phyloP scores from a whole-genome alignment of 2,888 invertebrate genomes.

The Drosophila paranaensis region DNA sequence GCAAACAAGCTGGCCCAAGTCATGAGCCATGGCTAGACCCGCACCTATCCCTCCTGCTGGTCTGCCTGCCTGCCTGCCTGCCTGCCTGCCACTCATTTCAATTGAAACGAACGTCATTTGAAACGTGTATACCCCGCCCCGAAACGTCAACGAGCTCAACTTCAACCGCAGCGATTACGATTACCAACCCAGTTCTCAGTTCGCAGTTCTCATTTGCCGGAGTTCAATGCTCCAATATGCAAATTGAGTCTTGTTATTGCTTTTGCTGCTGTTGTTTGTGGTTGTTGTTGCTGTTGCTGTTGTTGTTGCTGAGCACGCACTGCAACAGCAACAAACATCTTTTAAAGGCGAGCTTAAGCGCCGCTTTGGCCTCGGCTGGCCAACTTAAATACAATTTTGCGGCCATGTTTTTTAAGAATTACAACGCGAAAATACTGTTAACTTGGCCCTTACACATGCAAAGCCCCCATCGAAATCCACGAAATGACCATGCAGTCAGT shows the following conservation, averaged over 20 bases:
- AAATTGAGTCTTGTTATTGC: conserved; percentile 64
- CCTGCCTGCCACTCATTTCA: conserved; percentile 42
- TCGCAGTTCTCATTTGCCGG: conserved; percentile 32
- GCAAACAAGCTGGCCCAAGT: conserved; percentile 65
- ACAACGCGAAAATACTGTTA: conserved; percentile 64
- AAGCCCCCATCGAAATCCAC: conserved; percentile 36
- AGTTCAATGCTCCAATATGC: conserved; percentile 80
- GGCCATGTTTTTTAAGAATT: conserved; percentile 70
- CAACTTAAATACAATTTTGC: conserved; percentile 58
- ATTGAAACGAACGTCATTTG: conserved; percentile 67
- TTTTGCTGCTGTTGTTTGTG: conserved; percentile 16
- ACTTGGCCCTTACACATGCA: conserved; percentile 57
- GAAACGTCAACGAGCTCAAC: conserved; percentile 17
- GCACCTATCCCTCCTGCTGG: neutral
- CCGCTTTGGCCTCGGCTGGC: conserved; percentile 9
- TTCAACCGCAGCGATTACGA: conserved; percentile 55
- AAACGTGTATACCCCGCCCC: conserved; percentile 68
- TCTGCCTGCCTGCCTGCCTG: conserved; percentile 1
- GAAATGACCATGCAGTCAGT: conserved; percentile 44
- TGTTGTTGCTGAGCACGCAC: conserved; percentile 55
- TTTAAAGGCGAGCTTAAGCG: conserved; percentile 61
- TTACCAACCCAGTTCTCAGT: conserved; percentile 44
- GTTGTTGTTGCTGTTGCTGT: conserved; percentile 27
- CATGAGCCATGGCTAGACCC: conserved; percentile 20
- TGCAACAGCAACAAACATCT: conserved; percentile 31